These are phyloP conservation scores for Dendrolimus punctatus DNA, from an alignment of 1,140 invertebrate genomes.

Conservation along the genomic window DNA sequence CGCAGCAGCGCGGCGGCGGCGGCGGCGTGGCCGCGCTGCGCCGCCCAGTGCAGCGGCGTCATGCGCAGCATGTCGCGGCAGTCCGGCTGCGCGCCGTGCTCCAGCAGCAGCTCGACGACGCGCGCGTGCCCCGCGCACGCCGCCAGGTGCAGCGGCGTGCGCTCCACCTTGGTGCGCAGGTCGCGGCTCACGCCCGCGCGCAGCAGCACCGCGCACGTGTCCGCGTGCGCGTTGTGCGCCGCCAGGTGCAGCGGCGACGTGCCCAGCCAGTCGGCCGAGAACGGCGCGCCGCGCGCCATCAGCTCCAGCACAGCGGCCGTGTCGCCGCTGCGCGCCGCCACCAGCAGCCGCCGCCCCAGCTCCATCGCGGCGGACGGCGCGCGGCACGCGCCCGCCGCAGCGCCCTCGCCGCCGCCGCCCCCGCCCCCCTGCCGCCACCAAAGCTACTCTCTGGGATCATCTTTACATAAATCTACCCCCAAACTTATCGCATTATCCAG, in stretches of 20 bases:
- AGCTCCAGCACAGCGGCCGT: constrained; percentile 83
- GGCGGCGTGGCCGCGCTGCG: constrained; percentile 78
- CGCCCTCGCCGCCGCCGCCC: constrained; percentile 12
- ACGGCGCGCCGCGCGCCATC: constrained; percentile 90
- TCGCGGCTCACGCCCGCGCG: constrained; percentile 90
- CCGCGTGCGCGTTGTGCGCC: constrained; percentile 85
- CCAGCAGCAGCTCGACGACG: constrained; percentile 85
- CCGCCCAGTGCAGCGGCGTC: constrained; percentile 96
- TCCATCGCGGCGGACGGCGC: constrained; percentile 38
- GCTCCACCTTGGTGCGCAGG: constrained; percentile 92
- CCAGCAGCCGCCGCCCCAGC: constrained; percentile 86
- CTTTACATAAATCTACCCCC: too few species aligned
- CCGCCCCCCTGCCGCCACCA: too few species aligned
- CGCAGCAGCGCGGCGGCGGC: constrained; percentile 81
- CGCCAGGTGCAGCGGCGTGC: constrained; percentile 92
- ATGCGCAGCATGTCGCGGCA: constrained; percentile 65
- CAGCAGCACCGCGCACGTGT: constrained; percentile 87
- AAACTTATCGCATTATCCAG: too few species aligned
- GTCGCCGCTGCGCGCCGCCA: constrained; percentile 85
- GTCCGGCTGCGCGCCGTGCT: constrained; percentile 80
- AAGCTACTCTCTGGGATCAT: too few species aligned
- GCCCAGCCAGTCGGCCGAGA: constrained; percentile 93
- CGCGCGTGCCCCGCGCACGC: constrained; percentile 87
- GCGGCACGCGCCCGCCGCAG: constrained; percentile 14
- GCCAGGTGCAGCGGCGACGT: constrained; percentile 92